phyloP scores from a whole-genome alignment of 37 sponge, comb jelly and placozoan genomes.

The Tethya wilhelma region DNA sequence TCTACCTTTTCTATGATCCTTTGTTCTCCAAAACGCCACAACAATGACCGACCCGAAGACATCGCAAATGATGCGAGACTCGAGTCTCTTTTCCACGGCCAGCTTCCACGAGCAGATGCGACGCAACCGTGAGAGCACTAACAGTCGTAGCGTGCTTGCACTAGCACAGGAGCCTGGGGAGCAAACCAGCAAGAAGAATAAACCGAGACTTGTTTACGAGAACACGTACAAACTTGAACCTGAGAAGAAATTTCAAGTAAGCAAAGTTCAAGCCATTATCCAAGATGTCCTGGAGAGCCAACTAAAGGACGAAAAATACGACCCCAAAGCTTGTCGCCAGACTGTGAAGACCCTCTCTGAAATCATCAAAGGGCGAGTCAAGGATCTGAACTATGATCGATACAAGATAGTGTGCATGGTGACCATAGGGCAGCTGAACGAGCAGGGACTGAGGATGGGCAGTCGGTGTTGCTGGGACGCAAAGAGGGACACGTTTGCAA shows the following conservation, averaged over 20 bases:
- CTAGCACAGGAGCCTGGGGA: conserved; percentile 52
- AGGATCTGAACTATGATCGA: conserved; percentile 83
- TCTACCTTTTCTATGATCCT: too few species aligned
- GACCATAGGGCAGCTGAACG: conserved; percentile 84
- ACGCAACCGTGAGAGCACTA: conserved; percentile 15
- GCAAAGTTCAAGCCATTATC: conserved; percentile 66
- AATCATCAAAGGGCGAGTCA: conserved; percentile 80
- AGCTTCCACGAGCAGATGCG: conserved; percentile 57
- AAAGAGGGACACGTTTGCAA: conserved; percentile 86
- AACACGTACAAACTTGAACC: conserved; percentile 92
- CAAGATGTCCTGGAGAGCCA: conserved; percentile 61
- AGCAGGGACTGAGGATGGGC: conserved; percentile 86
- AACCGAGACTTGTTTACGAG: conserved; percentile 74
- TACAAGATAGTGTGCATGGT: conserved; percentile 90
- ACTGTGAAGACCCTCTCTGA: conserved; percentile 64
- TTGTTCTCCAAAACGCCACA: too few species aligned
- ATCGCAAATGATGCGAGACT: too few species aligned
- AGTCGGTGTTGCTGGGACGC: conserved; percentile 96
- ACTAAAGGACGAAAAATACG: conserved; percentile 80
- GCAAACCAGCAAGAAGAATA: conserved; percentile 7
- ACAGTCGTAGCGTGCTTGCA: conserved; percentile 44
- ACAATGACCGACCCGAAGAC: too few species aligned
- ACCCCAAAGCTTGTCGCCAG: conserved; percentile 61
- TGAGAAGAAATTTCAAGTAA: conserved; percentile 44
- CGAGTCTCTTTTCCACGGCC: conserved; percentile 62